Base-by-base conservation (phyloP, 2,113 vertebrate species). In the Ibidorhyncha struthersii region DNA sequence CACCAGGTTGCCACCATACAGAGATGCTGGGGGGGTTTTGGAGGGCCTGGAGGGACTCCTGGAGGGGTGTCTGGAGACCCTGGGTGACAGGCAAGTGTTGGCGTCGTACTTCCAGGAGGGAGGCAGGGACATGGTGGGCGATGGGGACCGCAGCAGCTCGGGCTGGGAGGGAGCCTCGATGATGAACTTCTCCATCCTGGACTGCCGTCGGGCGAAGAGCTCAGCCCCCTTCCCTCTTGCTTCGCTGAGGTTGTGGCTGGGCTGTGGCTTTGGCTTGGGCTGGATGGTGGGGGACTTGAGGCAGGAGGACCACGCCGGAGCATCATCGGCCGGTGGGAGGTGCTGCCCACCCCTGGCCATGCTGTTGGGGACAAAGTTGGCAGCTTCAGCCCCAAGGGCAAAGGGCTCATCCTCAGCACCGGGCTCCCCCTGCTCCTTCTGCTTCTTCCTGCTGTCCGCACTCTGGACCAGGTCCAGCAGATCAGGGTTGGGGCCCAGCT, bases 131-230 rank as follows among this genome's bases (percentile, higher is more conserved):
- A 99, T 99, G 6, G 99, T 99, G 30, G 99, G 99, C 0, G 99
- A 99, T 0, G 99, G 99, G 89, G 99, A 99, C 83, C 99, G 98
- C 58, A 97, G 96, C 84, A 98, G 94, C 17, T 98, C 98, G 0
- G 97, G 38, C 34, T 96, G 92, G 15, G 98, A 97, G 9, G 99
- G 96, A 11, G 98, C 98, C 93, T 99, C 99, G 1, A 99, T 96
- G 20, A 99, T 97, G 4, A 98, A 99, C 86, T 99, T 99, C 97
- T 99, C 99, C 99, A 99, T 99, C 88, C 99, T 98, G 27, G 99
- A 99, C 88, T 99, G 99, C 23, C 99, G 98, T 66, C 99, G 99
- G 76, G 99, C 99, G 6, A 99, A 99, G 56, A 99, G 98, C 97
- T 99, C 99, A 0, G 99, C 99, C 43, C 99, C 99, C 92, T 99